Percentiles rank a stretch among this genome's conserved stretches.
phyloP scores from a whole-genome alignment of 1,140 invertebrate genomes.

The Hylaeus volcanicus region DNA sequence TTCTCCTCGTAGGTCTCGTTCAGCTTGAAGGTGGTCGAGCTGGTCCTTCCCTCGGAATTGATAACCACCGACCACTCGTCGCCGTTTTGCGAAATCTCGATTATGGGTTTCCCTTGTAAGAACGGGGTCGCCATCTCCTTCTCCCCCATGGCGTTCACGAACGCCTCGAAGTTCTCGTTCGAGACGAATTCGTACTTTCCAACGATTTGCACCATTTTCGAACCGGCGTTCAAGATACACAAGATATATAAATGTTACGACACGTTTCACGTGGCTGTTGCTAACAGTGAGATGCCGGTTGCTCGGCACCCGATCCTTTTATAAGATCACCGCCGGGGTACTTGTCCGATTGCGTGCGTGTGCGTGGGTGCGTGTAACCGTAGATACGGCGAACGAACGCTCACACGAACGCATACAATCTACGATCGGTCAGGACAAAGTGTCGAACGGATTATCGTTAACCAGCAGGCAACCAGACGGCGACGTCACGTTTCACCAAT shows the following conservation, averaged over 20 bases:
- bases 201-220: slow-evolving; percentile 69
- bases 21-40: slow-evolving; percentile 70
- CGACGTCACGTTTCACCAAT: slow-evolving; percentile 33
- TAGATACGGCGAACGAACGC: not conserved
- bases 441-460: slow-evolving; percentile 55
- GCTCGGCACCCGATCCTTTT: slow-evolving; percentile 60
- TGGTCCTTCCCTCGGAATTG: slow-evolving; percentile 67
- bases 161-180: slow-evolving; percentile 76
- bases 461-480: not conserved
- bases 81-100: slow-evolving; percentile 68
- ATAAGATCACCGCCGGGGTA: slow-evolving; percentile 60
- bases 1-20: slow-evolving; percentile 74
- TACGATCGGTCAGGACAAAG: slow-evolving; percentile 52
- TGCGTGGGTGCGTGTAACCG: not conserved
- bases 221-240: not conserved
- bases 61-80: slow-evolving; percentile 72
- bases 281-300: slow-evolving; percentile 22
- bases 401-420: slow-evolving; percentile 28
- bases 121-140: slow-evolving; percentile 53
- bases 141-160: slow-evolving; percentile 68
- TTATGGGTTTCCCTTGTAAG: slow-evolving; percentile 65
- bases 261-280: not conserved
- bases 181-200: slow-evolving; percentile 76
- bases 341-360: not conserved
- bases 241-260: not conserved